These are phyloP conservation scores for Trichoplusia ni DNA, from an alignment of 1,140 invertebrate genomes.

Conservation along the genomic window DNA sequence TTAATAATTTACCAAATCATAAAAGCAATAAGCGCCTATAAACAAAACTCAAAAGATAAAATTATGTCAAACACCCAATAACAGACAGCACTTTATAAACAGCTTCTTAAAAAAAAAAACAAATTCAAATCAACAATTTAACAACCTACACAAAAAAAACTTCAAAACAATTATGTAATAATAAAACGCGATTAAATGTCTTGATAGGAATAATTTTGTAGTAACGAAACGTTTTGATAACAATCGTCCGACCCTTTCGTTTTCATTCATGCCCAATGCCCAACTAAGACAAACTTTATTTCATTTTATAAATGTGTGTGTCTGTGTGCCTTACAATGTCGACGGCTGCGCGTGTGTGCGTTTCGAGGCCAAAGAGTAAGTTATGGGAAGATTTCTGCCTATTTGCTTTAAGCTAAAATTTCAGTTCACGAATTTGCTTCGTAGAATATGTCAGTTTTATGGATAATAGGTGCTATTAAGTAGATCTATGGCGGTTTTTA, in stretches of 20 bases:
- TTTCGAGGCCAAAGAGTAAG: constrained; percentile 34
- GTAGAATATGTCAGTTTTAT: no score
- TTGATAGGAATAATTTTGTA: constrained; percentile 7
- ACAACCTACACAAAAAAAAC: not conserved
- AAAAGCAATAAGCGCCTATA: not conserved
- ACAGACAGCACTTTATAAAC: not conserved
- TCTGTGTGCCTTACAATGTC: constrained; percentile 46
- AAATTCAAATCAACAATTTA: not conserved
- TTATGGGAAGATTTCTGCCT: not conserved
- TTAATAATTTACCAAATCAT: no score
- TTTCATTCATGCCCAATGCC: constrained; percentile 79
- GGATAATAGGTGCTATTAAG: no score
- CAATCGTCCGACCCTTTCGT: constrained; percentile 59
- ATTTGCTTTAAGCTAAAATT: not conserved
- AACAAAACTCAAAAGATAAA: not conserved
- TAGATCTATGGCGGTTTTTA: no score
- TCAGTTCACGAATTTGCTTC: no score
- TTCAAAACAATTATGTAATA: not conserved
- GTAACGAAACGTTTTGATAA: constrained; percentile 7
- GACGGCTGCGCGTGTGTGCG: constrained; percentile 69
- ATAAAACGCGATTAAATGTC: constrained; percentile 2
- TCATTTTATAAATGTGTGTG: constrained; percentile 77
- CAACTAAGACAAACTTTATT: constrained; percentile 81
- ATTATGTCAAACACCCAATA: not conserved
- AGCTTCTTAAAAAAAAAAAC: not conserved